Base-by-base conservation (phyloP, 2,797 vertebrate species). In the Smutsia gigantea region DNA sequence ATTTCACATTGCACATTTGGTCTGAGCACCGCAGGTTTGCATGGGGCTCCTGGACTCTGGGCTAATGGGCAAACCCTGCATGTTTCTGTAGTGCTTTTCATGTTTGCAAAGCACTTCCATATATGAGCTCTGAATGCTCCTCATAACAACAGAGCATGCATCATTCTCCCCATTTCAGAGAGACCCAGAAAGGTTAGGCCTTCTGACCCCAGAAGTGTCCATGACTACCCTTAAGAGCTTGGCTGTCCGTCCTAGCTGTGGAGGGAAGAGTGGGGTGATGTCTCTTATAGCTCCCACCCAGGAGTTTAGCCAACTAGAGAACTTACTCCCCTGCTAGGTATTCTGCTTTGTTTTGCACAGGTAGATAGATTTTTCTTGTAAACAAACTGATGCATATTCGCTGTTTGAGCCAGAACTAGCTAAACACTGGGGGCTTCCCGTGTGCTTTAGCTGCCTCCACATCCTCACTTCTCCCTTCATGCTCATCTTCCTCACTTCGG, bases 281-380 rank as follows among this genome's bases (percentile, higher is more conserved):
- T 68, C 51, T 69, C 14, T 34, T 64, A 64, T 55, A 63, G 14
- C 34, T 31, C 49, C 64, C 83, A 42, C 82, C 6, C 1, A 17
- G 59, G 78, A 74, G 55, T 75, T 59, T 71, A 71, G 86, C 93
- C 75, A 79, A 3, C 64, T 25, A 77, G 75, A 90, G 61, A 51
- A 55, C 39, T 69, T 46, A 69, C 74, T 57, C 57, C 87, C 57
- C 19, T 55, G 7, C 23, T 78, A 77, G 93, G 46, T 29, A 2
- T 74, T 86, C 94, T 88, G 94, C 93, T 92, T 93, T 79, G 81
- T 82, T 97, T 95, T 95, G 95, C 95, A 96, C 96, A 94, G 21
- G 34, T 69, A 51, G 59, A 51, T 89, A 10, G 59, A 39, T 87
- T 84, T 66, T 95, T 69, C 90, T 90, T 75, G 17, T 72, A n/a